phyloP scores from a whole-genome alignment of 2,797 vertebrate species.

The Mico argentatus region DNA sequence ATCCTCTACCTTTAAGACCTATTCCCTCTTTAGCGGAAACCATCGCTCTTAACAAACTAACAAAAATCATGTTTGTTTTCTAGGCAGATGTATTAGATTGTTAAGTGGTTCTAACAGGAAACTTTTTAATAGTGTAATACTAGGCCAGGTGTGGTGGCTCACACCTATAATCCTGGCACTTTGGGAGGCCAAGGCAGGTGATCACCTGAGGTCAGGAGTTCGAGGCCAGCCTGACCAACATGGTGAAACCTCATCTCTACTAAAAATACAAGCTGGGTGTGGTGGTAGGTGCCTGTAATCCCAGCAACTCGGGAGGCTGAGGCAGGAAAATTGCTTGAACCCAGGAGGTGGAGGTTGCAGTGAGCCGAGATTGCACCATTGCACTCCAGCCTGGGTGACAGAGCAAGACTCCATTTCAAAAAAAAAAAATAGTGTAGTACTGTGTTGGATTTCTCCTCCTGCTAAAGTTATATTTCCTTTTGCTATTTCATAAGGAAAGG shows the following conservation, averaged over 20 bases:
- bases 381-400: not conserved
- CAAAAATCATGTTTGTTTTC: constrained; percentile 30
- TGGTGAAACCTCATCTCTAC: not conserved
- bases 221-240: not conserved
- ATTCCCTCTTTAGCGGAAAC: not conserved
- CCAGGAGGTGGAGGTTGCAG: not conserved
- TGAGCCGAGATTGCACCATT: not conserved
- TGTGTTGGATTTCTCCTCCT: not conserved
- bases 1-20: not conserved
- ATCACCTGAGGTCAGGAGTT: not conserved
- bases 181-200: not conserved
- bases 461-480: constrained; percentile 4
- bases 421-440: not conserved
- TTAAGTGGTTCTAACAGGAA: not conserved
- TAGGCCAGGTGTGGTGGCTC: not conserved
- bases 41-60: not conserved
- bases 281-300: not conserved
- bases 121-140: not conserved
- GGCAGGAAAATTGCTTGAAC: not conserved
- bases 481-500: not conserved
- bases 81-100: not conserved
- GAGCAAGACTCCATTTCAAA: not conserved
- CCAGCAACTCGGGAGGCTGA: not conserved
- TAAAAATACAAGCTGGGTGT: not conserved
- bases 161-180: not conserved